phyloP scores from a whole-genome alignment of 2,888 invertebrate genomes.

The Poecilobothrus nobilitatus region DNA sequence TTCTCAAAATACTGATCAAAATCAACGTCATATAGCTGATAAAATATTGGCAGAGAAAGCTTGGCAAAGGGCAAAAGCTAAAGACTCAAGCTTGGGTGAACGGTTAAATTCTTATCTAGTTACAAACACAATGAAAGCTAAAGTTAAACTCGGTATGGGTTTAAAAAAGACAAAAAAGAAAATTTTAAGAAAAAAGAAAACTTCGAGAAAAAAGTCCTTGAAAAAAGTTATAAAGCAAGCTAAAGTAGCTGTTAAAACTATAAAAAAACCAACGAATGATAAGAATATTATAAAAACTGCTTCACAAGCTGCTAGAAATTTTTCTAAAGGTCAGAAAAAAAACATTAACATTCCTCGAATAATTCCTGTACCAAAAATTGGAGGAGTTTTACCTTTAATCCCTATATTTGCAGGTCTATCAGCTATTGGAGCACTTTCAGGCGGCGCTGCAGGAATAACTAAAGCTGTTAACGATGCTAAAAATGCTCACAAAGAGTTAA shows the following conservation, averaged over 20 bases:
- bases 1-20: slow-evolving; percentile 15
- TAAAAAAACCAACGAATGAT: slow-evolving; percentile 10
- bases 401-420: slow-evolving; percentile 35
- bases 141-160: slow-evolving; percentile 30
- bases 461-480: slow-evolving; percentile 35
- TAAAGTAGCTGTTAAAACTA: slow-evolving; percentile 12
- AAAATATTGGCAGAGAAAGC: slow-evolving; percentile 21
- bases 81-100: slow-evolving; percentile 14
- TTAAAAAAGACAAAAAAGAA: slow-evolving; percentile 12
- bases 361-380: slow-evolving; percentile 31
- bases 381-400: slow-evolving; percentile 32
- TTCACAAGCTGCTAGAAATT: slow-evolving; percentile 15
- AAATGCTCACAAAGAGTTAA: slow-evolving; percentile 28
- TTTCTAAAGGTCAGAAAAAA: slow-evolving; percentile 7
- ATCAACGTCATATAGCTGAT: slow-evolving; percentile 16
- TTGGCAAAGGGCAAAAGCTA: slow-evolving; percentile 18
- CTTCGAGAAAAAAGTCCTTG: slow-evolving; percentile 13
- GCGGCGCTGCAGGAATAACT: slow-evolving; percentile 33
- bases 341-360: slow-evolving; percentile 25
- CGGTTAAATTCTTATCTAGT: slow-evolving; percentile 23
- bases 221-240: slow-evolving; percentile 18
- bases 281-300: slow-evolving; percentile 20
- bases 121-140: slow-evolving; percentile 31
- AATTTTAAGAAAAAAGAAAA: slow-evolving; percentile 14
- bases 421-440: slow-evolving; percentile 33